These are phyloP conservation scores for Thryonomys swinderianus DNA, from an alignment of 2,113 vertebrate genomes.

Conservation along the genomic window DNA sequence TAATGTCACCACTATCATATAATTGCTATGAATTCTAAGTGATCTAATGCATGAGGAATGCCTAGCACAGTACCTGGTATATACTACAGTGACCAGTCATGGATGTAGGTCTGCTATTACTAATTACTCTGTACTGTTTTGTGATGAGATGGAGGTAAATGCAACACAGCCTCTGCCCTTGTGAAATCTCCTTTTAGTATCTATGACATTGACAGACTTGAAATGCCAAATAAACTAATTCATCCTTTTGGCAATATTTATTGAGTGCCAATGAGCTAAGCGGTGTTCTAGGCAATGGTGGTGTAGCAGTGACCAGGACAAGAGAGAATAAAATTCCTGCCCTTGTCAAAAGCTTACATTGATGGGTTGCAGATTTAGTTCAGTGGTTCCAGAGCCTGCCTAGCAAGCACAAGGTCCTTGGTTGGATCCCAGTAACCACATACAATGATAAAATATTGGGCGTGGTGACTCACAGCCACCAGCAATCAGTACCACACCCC, in stretches of 20 bases:
- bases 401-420: too few species aligned
- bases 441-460: too few species aligned
- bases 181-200: background rate
- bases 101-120: background rate
- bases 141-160: background rate
- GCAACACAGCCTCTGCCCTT: background rate
- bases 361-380: too few species aligned
- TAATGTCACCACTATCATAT: background rate
- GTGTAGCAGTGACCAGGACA: background rate
- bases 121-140: background rate
- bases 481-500: too few species aligned
- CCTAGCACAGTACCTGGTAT: background rate
- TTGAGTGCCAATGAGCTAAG: background rate
- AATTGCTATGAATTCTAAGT: background rate
- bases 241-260: constrained; percentile 52
- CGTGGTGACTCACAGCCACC: too few species aligned
- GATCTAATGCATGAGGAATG: background rate
- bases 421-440: too few species aligned
- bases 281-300: background rate
- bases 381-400: too few species aligned
- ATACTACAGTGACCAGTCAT: background rate
- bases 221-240: constrained; percentile 46
- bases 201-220: constrained; percentile 14
- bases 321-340: constrained; percentile 24
- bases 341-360: background rate